Conservation (phyloP, 2,888 invertebrate genomes). For the Congeria kusceri region DNA sequence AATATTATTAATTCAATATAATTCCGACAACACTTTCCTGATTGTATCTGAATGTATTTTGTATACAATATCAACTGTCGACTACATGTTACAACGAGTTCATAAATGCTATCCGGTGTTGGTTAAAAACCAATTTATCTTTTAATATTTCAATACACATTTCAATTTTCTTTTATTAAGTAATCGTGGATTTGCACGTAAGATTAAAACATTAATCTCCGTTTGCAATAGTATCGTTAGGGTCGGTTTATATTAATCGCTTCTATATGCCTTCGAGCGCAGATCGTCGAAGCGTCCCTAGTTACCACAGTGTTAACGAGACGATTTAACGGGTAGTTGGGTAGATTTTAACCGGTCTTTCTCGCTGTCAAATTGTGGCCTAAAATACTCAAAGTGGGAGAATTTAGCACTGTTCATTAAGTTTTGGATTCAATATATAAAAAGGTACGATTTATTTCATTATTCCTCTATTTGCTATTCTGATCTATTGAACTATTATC, state of each 20-base stretch:
- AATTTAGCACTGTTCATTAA: background rate
- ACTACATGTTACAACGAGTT: too few species aligned
- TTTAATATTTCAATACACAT: too few species aligned
- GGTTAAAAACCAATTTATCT: too few species aligned
- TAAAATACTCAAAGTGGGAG: background rate
- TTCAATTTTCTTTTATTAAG: slow-evolving; percentile 3
- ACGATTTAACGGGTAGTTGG: slow-evolving; percentile 28
- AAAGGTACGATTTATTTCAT: slow-evolving; percentile 6
- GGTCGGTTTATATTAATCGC: slow-evolving; percentile 3
- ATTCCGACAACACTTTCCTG: too few species aligned
- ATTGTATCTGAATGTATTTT: too few species aligned
- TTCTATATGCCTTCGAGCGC: background rate
- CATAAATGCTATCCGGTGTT: too few species aligned
- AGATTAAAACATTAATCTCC: slow-evolving; percentile 6
- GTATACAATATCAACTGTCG: too few species aligned
- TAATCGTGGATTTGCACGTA: background rate
- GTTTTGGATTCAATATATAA: background rate
- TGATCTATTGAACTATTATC: too few species aligned
- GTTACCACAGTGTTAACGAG: slow-evolving; percentile 30
- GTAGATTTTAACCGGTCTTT: background rate
- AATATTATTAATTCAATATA: too few species aligned
- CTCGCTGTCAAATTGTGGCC: background rate
- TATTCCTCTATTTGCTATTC: background rate
- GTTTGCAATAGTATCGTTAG: background rate
- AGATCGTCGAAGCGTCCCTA: slow-evolving; percentile 32